Conservation (phyloP, 1,140 invertebrate species). For the Drosophila ercepeae region DNA sequence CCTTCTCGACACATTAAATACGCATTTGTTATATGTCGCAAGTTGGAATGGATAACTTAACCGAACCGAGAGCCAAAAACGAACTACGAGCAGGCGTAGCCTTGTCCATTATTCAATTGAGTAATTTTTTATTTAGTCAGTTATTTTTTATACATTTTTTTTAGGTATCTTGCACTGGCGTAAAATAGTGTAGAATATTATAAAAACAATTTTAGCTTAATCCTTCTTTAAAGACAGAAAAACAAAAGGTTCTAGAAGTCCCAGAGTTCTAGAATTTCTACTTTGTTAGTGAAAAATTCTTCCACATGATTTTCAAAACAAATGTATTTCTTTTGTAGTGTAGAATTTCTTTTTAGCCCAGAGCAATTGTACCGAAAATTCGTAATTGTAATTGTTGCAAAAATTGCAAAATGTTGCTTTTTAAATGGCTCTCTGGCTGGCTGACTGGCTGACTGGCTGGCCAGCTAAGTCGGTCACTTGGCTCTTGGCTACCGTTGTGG, state of each 20-base stretch:
- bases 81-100: slow-evolving; percentile 45
- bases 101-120: slow-evolving; percentile 64
- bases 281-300: too few relatives aligned
- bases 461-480: slow-evolving; percentile 18
- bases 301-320: too few relatives aligned
- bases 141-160: slow-evolving; percentile 1
- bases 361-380: slow-evolving; percentile 64
- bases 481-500: slow-evolving; percentile 76
- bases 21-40: slow-evolving; percentile 79
- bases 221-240: neutral
- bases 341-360: slow-evolving; percentile 42
- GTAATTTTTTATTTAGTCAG: slow-evolving; percentile 44
- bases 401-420: slow-evolving; percentile 73
- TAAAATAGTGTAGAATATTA: neutral
- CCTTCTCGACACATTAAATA: slow-evolving; percentile 74
- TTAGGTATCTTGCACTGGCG: slow-evolving; percentile 17
- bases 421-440: slow-evolving; percentile 61
- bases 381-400: slow-evolving; percentile 77
- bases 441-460: slow-evolving; percentile 1
- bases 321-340: slow-evolving; percentile 1
- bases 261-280: too few relatives aligned
- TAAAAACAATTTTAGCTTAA: neutral
- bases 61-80: slow-evolving; percentile 33
- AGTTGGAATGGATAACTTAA: slow-evolving; percentile 47
- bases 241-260: too few relatives aligned